A percentile compares a stretch with the other conserved stretches of the same genome.
These are phyloP conservation scores for Physocephala rufipes DNA, from an alignment of 2,888 invertebrate species.

Conservation along the genomic window DNA sequence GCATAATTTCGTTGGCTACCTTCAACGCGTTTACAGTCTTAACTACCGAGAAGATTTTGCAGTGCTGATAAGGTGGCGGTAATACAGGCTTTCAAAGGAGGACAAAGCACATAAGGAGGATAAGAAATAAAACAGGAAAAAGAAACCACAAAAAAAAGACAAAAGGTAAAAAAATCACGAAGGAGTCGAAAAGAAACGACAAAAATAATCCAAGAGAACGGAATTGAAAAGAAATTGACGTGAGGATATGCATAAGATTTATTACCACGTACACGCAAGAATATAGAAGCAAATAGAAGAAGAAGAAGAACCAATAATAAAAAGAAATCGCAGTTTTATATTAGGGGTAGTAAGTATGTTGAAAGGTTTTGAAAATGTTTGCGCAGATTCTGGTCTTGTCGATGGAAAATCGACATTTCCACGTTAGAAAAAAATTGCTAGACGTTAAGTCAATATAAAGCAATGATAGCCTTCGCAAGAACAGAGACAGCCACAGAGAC, in stretches of 20 bases:
- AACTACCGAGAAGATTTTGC: constrained; percentile 26
- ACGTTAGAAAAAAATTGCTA: constrained; percentile 26
- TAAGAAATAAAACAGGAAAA: background rate
- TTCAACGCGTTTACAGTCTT: constrained; percentile 6
- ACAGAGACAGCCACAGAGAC: background rate
- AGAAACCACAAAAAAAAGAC: background rate
- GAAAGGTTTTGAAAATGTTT: constrained; percentile 30
- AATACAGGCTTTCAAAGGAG: background rate
- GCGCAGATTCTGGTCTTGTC: too few relatives aligned
- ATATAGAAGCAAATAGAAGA: background rate
- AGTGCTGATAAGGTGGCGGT: background rate
- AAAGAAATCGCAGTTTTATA: constrained; percentile 26
- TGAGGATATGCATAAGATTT: constrained; percentile 21
- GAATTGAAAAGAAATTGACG: background rate
- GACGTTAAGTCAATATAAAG: constrained; percentile 9
- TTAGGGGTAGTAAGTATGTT: constrained; percentile 25
- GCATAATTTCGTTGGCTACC: background rate
- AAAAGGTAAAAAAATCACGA: background rate
- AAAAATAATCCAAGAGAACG: constrained; percentile 14
- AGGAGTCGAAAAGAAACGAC: background rate
- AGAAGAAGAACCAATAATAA: background rate
- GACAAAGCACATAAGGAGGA: background rate
- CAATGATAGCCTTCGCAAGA: background rate
- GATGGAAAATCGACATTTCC: too few relatives aligned
- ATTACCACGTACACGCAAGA: constrained; percentile 10